A percentile compares a stretch with the other conserved stretches of the same genome.
Evolutionary conservation across 2,113 vertebrate species (phyloP).

Genomic region (Grammomys surdaster): DNA sequence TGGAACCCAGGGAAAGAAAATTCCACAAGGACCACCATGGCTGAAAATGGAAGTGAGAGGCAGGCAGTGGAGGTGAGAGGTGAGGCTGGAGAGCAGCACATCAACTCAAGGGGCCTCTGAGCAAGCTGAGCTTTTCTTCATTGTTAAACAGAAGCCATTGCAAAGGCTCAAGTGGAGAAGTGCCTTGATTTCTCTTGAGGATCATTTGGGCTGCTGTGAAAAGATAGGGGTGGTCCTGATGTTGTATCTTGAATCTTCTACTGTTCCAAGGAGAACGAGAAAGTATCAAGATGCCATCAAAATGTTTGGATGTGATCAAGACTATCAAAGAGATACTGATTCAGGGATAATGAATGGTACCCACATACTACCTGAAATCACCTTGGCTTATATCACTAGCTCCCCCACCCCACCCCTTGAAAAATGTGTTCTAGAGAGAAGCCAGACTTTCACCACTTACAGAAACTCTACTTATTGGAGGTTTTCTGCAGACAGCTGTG

Average conservation of each 20-base stretch:
- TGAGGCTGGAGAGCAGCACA: background rate
- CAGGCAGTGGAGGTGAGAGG: background rate
- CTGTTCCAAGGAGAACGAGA: background rate
- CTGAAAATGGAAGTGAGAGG: background rate
- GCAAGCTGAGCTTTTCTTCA: background rate
- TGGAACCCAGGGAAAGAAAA: background rate
- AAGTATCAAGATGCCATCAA: background rate
- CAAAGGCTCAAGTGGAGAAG: background rate
- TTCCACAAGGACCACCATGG: background rate
- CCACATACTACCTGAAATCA: slow-evolving; percentile 17
- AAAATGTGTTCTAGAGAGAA: slow-evolving; percentile 46
- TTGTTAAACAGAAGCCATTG: background rate
- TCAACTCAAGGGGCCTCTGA: no score
- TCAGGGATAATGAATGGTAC: slow-evolving; percentile 9
- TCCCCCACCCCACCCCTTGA: slow-evolving; percentile 1
- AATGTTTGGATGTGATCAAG: background rate
- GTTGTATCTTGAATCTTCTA: background rate
- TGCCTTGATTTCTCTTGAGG: background rate
- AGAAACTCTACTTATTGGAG: background rate
- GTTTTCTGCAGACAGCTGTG: slow-evolving; percentile 4
- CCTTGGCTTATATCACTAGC: background rate
- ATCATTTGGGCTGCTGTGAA: background rate
- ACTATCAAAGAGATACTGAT: slow-evolving; percentile 22
- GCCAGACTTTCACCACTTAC: background rate
- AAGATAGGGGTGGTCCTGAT: background rate